These are phyloP conservation scores for Drosophila eohydei DNA, from an alignment of 2,888 invertebrate genomes.

Conservation along the genomic window DNA sequence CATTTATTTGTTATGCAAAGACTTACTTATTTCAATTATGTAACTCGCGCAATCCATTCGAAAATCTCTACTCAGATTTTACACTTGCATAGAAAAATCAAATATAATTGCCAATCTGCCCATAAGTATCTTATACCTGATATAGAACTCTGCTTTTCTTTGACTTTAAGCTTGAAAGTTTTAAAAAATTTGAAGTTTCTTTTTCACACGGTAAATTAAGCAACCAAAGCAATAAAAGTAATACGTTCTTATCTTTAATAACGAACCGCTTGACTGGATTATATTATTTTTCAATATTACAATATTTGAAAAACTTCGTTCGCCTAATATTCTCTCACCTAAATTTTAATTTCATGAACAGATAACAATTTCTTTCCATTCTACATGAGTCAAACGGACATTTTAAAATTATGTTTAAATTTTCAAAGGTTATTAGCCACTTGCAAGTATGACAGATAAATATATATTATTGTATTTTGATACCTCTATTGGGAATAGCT, in stretches of 20 bases:
- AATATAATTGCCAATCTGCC: not conserved
- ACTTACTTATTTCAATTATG: constrained; percentile 11
- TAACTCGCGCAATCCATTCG: constrained; percentile 10
- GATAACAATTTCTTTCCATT: not conserved
- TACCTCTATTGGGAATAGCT: too few relatives aligned
- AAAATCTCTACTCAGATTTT: constrained; percentile 11
- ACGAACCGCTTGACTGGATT: not conserved
- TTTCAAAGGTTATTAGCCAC: too few relatives aligned
- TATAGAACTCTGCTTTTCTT: not conserved
- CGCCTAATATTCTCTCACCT: not conserved
- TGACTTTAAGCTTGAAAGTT: constrained; percentile 3
- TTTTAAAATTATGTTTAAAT: too few relatives aligned
- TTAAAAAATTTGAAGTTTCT: constrained; percentile 2
- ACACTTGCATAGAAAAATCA: not conserved
- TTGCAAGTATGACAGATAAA: too few relatives aligned
- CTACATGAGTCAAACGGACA: too few relatives aligned
- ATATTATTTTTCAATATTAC: not conserved
- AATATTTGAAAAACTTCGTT: not conserved
- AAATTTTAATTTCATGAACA: not conserved
- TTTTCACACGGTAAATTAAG: constrained; percentile 16
- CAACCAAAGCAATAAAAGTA: not conserved
- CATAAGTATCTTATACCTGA: constrained; percentile 1
- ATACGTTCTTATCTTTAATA: constrained; percentile 1
- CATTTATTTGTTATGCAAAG: constrained; percentile 24
- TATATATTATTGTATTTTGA: too few relatives aligned